Evolutionary conservation across 2,797 vertebrate species (phyloP).

Genomic region (Dendrocincla fuliginosa): DNA sequence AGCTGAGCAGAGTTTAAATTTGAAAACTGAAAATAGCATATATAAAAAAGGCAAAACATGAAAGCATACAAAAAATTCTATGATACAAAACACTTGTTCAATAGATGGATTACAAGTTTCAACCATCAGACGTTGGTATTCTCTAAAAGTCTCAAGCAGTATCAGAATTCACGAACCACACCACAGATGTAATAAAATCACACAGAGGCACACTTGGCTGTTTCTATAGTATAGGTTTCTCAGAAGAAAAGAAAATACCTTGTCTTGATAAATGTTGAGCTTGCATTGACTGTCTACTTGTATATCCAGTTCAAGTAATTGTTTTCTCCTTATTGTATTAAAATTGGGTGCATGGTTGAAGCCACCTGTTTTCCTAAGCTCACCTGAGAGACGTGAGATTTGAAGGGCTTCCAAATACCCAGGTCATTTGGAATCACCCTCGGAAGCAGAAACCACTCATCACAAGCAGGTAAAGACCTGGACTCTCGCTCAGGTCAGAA

Average conservation of each 20-base stretch:
- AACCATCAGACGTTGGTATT: not conserved
- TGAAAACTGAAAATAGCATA: not conserved
- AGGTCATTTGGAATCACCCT: not conserved
- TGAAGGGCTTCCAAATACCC: not conserved
- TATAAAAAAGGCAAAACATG: not conserved
- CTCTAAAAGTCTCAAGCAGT: not conserved
- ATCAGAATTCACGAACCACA: not conserved
- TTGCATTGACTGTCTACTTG: not conserved
- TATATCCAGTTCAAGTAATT: not conserved
- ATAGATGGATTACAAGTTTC: not conserved
- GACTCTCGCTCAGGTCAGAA: not conserved
- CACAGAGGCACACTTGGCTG: not conserved
- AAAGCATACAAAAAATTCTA: not conserved
- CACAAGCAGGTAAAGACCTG: not conserved
- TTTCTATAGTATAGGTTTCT: not conserved
- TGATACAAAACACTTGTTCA: not conserved
- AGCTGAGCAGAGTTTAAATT: not conserved
- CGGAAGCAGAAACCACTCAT: not conserved
- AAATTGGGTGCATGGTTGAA: not conserved
- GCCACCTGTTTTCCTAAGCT: not conserved
- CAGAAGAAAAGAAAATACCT: not conserved
- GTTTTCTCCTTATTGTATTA: not conserved
- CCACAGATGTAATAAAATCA: not conserved
- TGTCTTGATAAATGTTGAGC: not conserved
- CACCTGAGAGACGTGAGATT: not conserved